Evolutionary conservation across 2,888 invertebrate genomes (phyloP).

Genomic region (Tuberolachnus salignus): DNA sequence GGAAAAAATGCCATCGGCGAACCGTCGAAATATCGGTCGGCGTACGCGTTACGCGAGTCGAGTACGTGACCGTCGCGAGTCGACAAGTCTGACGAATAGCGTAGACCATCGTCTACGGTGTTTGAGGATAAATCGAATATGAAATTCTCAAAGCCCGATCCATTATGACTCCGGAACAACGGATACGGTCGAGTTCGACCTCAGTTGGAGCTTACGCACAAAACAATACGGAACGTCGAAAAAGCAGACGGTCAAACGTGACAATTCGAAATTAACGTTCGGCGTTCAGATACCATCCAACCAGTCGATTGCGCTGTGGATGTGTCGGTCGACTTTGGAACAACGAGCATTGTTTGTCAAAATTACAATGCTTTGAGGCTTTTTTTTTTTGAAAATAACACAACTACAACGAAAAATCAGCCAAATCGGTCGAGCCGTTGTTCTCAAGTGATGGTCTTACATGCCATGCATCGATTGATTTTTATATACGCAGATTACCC

Average conservation of each 20-base stretch:
- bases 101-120: not conserved
- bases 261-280: not conserved
- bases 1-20: not conserved
- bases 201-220: not conserved
- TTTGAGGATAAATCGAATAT: not conserved
- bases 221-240: not conserved
- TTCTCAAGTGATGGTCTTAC: no score
- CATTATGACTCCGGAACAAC: not conserved
- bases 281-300: not conserved
- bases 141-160: not conserved
- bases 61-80: no score
- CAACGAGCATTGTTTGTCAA: no score
- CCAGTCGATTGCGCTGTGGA: not conserved
- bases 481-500: no score
- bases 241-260: not conserved
- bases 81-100: no score
- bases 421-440: no score
- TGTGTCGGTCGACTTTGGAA: not conserved
- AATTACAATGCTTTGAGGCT: no score
- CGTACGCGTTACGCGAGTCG: not conserved
- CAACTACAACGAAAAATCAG: no score
- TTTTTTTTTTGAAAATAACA: no score
- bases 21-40: not conserved
- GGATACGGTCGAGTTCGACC: not conserved
- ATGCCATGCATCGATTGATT: no score